Evolutionary conservation across 2,888 invertebrate species (phyloP).

Genomic region (Latrodectus elegans): DNA sequence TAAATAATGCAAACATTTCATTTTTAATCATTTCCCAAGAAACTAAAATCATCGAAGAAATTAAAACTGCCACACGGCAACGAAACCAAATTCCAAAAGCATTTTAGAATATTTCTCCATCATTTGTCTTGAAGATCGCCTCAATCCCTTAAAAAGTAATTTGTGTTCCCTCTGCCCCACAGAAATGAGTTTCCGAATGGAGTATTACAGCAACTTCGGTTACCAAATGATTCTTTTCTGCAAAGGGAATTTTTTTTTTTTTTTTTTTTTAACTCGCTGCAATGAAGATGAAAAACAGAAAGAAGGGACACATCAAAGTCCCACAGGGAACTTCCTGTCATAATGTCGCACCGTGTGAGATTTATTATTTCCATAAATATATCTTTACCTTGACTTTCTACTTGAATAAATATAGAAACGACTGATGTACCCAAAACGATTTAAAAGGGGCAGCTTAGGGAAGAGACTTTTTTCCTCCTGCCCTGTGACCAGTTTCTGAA

Average conservation of each 20-base stretch:
- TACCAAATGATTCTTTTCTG: not conserved
- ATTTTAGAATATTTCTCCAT: slow-evolving; percentile 3
- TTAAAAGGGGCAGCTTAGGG: slow-evolving; percentile 29
- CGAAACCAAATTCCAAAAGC: not conserved
- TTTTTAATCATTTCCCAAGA: too few species aligned
- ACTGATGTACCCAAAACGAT: slow-evolving; percentile 58
- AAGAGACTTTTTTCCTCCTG: slow-evolving; percentile 17
- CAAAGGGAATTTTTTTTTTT: not conserved
- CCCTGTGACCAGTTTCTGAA: slow-evolving; percentile 26
- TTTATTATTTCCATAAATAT: slow-evolving; percentile 66
- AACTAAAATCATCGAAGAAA: too few species aligned
- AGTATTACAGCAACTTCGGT: not conserved
- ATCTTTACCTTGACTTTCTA: slow-evolving; percentile 39
- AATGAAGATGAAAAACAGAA: slow-evolving; percentile 27
- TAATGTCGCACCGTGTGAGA: slow-evolving; percentile 46
- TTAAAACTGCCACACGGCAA: too few species aligned
- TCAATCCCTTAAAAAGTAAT: slow-evolving; percentile 5
- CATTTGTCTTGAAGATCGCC: slow-evolving; percentile 1
- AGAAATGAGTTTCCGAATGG: not conserved
- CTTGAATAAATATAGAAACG: slow-evolving; percentile 44
- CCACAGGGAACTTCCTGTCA: slow-evolving; percentile 41
- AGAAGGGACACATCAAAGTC: slow-evolving; percentile 42
- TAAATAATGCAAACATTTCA: too few species aligned
- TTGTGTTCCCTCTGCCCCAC: not conserved
- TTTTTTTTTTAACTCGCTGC: not conserved